Evolutionary conservation across 2,113 vertebrate genomes (phyloP), one percentile per base, ranked within the genome.

Genomic region (Oostethus manadensis): DNA sequence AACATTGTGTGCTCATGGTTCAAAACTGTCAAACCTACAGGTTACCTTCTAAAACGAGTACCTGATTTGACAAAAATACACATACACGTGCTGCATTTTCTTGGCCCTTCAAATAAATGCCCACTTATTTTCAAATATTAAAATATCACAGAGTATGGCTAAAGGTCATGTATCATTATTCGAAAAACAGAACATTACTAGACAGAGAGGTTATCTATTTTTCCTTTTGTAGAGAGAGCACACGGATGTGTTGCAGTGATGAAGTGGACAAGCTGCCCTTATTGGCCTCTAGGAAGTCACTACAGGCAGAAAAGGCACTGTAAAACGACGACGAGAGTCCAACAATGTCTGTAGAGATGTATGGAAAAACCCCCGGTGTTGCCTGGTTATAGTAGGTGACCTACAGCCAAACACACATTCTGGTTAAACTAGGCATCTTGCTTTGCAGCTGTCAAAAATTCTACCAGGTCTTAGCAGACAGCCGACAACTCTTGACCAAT

Each of bases 361-460:
- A 96, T 47, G 91, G 91, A 60, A 99, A 89, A 50, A 97, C 82
- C 6, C 91, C 93, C 0, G 93, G 92, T 0, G 90, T 94, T 2
- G 92, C 94, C 87, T 97, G 94, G 83, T 96, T 97, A 83, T 97
- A 99, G 81, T 98, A 99, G 54, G 94, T 92, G 60, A 98, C 89
- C 96, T 98, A 16, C 71, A 8, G 13, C 58, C 14, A 44, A 55
- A 66, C 33, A 64, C 47, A 17, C 4, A 23, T 18, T 43, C 11
- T 42, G 38, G 38, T 11, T 42, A 42, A 42, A 42, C 13, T 42
- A 14, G 3, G 13, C 38, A 42, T 14, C 38, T 42, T 42, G 20
- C 14, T 42, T 42, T 42, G 38, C 38, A 13, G 38, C n/a, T 1
- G 3, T 40, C 42, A 22, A 44, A 23, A 43, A 46, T 33, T 7